These are phyloP conservation scores for Rhopalosiphum nymphaeae DNA, from an alignment of 2,888 invertebrate species.

Conservation along the genomic window DNA sequence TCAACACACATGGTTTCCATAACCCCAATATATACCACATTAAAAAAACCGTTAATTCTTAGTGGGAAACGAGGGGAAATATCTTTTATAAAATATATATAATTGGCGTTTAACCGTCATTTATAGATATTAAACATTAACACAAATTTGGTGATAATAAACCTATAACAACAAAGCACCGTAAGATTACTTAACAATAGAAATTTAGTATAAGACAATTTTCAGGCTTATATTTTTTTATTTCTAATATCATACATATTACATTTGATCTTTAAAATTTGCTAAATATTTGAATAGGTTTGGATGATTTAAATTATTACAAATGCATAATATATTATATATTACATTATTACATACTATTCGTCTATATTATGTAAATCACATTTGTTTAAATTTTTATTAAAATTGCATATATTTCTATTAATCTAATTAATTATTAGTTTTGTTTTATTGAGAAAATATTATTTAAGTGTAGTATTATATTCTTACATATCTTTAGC, in stretches of 20 bases:
- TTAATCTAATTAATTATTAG: too few relatives aligned
- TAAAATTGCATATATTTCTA: too few relatives aligned
- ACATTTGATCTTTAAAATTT: background rate
- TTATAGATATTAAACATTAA: background rate
- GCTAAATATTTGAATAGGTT: background rate
- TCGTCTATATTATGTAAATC: background rate
- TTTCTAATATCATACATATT: background rate
- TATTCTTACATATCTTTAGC: too few relatives aligned
- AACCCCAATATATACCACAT: background rate
- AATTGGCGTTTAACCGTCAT: constrained; percentile 50
- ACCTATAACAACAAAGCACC: background rate
- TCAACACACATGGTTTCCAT: background rate
- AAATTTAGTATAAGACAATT: background rate
- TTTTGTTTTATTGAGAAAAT: too few relatives aligned
- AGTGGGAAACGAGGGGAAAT: background rate
- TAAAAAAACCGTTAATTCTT: constrained; percentile 44
- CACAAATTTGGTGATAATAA: background rate
- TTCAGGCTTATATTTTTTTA: background rate
- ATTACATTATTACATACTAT: too few relatives aligned
- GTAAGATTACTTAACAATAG: background rate
- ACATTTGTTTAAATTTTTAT: background rate
- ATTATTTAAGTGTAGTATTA: too few relatives aligned
- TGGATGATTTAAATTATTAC: background rate
- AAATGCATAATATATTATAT: background rate
- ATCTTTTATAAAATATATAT: background rate